Evolutionary conservation across 1,140 invertebrate species (phyloP).

Genomic region (Bathynomus jamesi): DNA sequence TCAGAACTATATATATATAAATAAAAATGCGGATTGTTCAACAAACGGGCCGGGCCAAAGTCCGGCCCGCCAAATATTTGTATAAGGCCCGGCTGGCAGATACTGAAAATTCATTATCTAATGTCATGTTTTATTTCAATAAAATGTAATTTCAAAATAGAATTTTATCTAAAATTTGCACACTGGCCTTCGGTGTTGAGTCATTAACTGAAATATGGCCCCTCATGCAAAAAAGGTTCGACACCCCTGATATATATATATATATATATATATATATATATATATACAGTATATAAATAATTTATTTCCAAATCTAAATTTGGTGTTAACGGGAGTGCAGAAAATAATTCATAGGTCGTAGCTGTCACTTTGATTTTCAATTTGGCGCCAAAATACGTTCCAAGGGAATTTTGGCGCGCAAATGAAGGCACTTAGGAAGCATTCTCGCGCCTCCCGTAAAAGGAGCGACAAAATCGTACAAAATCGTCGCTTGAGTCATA

Average conservation of each 20-base stretch:
- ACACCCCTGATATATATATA: background rate
- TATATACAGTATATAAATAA: background rate
- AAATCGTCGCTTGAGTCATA: constrained; percentile 21
- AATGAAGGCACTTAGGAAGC: constrained; percentile 31
- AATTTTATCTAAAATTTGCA: too few species aligned
- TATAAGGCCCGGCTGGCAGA: too few species aligned
- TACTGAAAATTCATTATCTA: too few species aligned
- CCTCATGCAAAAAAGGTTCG: too few species aligned
- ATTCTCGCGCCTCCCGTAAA: constrained; percentile 14
- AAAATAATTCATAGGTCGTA: constrained; percentile 29
- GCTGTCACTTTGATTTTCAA: constrained; percentile 32
- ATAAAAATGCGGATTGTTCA: too few species aligned
- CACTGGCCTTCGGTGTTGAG: too few species aligned
- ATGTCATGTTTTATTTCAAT: too few species aligned
- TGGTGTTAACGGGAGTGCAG: constrained; percentile 15
- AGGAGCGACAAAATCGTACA: constrained; percentile 8
- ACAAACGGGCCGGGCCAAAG: too few species aligned
- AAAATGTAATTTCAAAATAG: too few species aligned
- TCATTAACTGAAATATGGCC: too few species aligned
- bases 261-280: background rate
- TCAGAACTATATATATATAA: too few species aligned
- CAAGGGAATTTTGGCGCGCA: constrained; percentile 29
- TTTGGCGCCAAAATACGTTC: constrained; percentile 30
- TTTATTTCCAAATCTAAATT: background rate
- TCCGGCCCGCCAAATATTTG: too few species aligned